These are phyloP conservation scores for Danaus chrysippus DNA, from an alignment of 2,888 invertebrate species.

Conservation along the genomic window DNA sequence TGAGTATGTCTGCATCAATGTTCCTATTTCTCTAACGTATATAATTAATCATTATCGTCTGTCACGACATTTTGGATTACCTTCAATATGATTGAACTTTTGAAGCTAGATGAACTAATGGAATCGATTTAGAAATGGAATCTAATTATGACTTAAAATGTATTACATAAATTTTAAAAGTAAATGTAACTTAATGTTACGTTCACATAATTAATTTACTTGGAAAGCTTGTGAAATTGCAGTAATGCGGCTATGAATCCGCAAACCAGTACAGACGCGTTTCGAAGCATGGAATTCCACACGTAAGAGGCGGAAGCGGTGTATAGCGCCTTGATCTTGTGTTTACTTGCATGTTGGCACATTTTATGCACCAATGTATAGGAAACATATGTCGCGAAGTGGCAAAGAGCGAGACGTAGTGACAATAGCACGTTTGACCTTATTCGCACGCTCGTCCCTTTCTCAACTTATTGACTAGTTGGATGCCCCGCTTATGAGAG, in stretches of 20 bases:
- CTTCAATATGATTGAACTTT: not conserved
- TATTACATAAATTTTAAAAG: slow-evolving; percentile 16
- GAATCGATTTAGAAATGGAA: too few relatives aligned
- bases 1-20: slow-evolving; percentile 52
- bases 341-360: slow-evolving; percentile 32
- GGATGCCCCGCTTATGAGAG: slow-evolving; percentile 53
- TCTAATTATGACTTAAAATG: not conserved
- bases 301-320: slow-evolving; percentile 66
- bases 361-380: slow-evolving; percentile 42
- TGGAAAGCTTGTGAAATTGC: slow-evolving; percentile 40
- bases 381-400: slow-evolving; percentile 54
- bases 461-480: slow-evolving; percentile 67
- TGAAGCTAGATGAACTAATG: not conserved
- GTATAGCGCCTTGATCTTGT: slow-evolving; percentile 67
- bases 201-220: slow-evolving; percentile 34
- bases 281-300: slow-evolving; percentile 53
- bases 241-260: slow-evolving; percentile 44
- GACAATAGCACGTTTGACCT: slow-evolving; percentile 69
- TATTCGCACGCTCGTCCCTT: slow-evolving; percentile 71
- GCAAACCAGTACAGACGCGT: slow-evolving; percentile 44
- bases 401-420: slow-evolving; percentile 44
- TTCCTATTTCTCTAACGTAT: slow-evolving; percentile 66
- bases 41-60: slow-evolving; percentile 54
- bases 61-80: slow-evolving; percentile 45
- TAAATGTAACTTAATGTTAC: slow-evolving; percentile 19